These are phyloP conservation scores for Hippoglossus stenolepis DNA, from an alignment of 2,113 vertebrate genomes.

Conservation along the genomic window DNA sequence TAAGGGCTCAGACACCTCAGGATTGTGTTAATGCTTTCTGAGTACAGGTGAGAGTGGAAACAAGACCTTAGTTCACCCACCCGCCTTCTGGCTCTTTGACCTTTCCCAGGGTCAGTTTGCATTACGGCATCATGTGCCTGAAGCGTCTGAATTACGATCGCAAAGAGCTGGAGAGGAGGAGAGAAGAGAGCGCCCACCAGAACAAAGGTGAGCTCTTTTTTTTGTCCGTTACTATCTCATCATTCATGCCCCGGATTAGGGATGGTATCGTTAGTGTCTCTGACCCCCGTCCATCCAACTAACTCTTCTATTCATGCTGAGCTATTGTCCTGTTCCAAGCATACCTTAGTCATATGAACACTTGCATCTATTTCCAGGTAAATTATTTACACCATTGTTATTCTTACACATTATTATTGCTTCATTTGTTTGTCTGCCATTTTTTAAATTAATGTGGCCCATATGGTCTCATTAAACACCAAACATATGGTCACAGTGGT, in stretches of 20 bases:
- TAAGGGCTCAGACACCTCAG: slow-evolving; percentile 29
- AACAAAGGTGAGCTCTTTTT: slow-evolving; percentile 84
- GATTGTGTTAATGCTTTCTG: slow-evolving; percentile 40
- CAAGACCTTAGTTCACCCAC: slow-evolving; percentile 42
- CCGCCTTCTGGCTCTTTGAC: slow-evolving; percentile 54
- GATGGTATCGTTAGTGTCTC: background rate
- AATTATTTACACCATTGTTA: background rate
- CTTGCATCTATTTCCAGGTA: background rate
- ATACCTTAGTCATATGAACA: background rate
- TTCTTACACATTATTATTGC: background rate
- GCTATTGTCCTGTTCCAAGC: slow-evolving; percentile 7
- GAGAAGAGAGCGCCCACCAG: slow-evolving; percentile 90
- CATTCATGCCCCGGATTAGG: background rate
- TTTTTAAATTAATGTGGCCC: background rate
- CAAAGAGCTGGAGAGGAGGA: slow-evolving; percentile 91
- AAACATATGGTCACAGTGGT: background rate
- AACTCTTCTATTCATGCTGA: slow-evolving; percentile 16
- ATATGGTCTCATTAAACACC: no score
- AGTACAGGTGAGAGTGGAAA: slow-evolving; percentile 45
- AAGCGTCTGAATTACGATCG: slow-evolving; percentile 94
- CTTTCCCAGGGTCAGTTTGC: slow-evolving; percentile 89
- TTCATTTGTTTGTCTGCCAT: background rate
- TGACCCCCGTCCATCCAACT: background rate
- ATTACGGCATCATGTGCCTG: slow-evolving; percentile 96
- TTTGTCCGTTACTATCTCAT: slow-evolving; percentile 5